Conservation (phyloP, 2,888 invertebrate genomes). For the Carabus problematicus region DNA sequence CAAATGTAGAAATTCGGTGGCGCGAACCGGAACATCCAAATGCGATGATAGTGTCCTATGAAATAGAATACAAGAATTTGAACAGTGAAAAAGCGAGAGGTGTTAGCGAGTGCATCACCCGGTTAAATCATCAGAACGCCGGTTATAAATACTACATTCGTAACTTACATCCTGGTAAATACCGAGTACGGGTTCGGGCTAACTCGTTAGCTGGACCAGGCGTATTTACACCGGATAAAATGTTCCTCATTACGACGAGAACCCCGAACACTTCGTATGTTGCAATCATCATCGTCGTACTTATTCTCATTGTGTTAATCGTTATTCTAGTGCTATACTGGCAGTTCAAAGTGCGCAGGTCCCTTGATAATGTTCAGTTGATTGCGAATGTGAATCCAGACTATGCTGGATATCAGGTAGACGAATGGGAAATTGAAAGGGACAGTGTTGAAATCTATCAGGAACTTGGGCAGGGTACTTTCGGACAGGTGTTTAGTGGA, state of each 20-base stretch:
- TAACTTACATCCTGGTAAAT: slow-evolving; percentile 64
- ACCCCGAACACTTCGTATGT: slow-evolving; percentile 40
- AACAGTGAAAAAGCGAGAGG: slow-evolving; percentile 56
- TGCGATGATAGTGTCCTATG: slow-evolving; percentile 69
- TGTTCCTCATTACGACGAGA: slow-evolving; percentile 47
- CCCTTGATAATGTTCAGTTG: slow-evolving; percentile 56
- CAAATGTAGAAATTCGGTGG: slow-evolving; percentile 61
- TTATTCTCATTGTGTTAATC: slow-evolving; percentile 48
- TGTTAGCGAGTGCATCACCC: slow-evolving; percentile 62
- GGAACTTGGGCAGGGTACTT: slow-evolving; percentile 73
- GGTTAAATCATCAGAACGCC: slow-evolving; percentile 50
- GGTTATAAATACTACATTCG: slow-evolving; percentile 51
- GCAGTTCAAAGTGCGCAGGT: slow-evolving; percentile 53
- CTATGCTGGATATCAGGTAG: slow-evolving; percentile 67
- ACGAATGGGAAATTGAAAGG: slow-evolving; percentile 75
- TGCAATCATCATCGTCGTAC: slow-evolving; percentile 39
- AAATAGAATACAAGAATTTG: slow-evolving; percentile 62
- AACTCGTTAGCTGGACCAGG: slow-evolving; percentile 67
- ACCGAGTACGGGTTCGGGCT: slow-evolving; percentile 66
- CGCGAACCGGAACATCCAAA: slow-evolving; percentile 69
- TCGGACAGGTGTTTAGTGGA: slow-evolving; percentile 77
- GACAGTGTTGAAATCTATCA: slow-evolving; percentile 65
- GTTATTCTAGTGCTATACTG: slow-evolving; percentile 48
- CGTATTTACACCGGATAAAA: slow-evolving; percentile 51
- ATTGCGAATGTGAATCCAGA: slow-evolving; percentile 71